These are phyloP conservation scores for Drosophila repleta DNA, from an alignment of 1,140 invertebrate species.

Conservation along the genomic window DNA sequence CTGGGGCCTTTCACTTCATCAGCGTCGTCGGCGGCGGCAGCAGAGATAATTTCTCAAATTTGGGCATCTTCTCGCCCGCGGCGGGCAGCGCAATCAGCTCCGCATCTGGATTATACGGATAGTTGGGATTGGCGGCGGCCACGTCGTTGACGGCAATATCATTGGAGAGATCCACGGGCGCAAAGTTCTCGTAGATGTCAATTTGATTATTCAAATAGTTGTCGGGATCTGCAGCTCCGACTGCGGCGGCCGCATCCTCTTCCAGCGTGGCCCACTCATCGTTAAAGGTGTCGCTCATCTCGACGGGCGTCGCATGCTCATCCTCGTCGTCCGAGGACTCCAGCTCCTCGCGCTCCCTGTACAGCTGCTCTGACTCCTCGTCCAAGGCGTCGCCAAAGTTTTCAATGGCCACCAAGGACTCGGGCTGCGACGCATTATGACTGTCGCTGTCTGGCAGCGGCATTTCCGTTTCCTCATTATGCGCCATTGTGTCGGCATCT, in stretches of 20 bases:
- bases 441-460: constrained; percentile 47
- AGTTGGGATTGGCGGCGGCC: constrained; percentile 60
- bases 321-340: constrained; percentile 72
- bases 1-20: constrained; percentile 17
- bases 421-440: constrained; percentile 41
- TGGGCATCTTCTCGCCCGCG: constrained; percentile 44
- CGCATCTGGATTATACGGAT: constrained; percentile 78
- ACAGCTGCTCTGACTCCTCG: constrained; percentile 30
- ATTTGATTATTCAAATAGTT: constrained; percentile 77
- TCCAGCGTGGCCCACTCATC: constrained; percentile 67
- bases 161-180: constrained; percentile 79
- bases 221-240: constrained; percentile 28
- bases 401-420: constrained; percentile 47
- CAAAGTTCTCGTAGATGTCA: constrained; percentile 63
- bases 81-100: constrained; percentile 67
- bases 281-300: constrained; percentile 76
- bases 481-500: constrained; percentile 54
- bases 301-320: constrained; percentile 21
- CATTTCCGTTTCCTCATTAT: constrained; percentile 62
- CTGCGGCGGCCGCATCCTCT: constrained; percentile 2
- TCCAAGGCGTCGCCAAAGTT: constrained; percentile 36
- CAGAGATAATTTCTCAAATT: constrained; percentile 72
- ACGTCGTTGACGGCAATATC: constrained; percentile 83
- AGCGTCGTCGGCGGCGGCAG: constrained; percentile 10
- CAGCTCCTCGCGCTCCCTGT: constrained; percentile 60